These are phyloP conservation scores for Sorex maritimensis DNA, from an alignment of 2,797 vertebrate species.

Conservation along the genomic window DNA sequence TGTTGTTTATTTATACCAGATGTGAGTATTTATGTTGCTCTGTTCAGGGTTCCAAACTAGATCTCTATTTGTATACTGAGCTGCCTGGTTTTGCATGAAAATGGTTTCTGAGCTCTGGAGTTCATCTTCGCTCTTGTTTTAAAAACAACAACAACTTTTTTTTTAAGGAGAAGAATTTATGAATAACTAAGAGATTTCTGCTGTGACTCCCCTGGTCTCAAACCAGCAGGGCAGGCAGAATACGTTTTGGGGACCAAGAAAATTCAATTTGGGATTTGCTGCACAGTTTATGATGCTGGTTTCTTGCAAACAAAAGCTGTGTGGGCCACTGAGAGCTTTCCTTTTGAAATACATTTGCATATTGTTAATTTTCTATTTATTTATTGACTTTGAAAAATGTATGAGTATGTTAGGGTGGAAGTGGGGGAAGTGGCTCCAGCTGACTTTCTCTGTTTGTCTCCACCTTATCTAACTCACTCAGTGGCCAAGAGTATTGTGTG, in stretches of 20 bases:
- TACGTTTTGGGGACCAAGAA: constrained; percentile 75
- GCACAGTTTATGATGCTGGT: constrained; percentile 64
- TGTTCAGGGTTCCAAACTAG: constrained; percentile 83
- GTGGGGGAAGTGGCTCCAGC: neutral
- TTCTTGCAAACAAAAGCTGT: constrained; percentile 81
- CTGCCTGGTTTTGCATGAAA: constrained; percentile 85
- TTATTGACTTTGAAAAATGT: constrained; percentile 63
- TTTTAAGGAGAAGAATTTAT: constrained; percentile 86
- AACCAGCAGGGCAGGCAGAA: constrained; percentile 75
- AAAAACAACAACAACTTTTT: constrained; percentile 70
- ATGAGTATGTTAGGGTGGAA: neutral
- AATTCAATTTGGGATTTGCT: constrained; percentile 80
- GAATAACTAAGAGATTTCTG: constrained; percentile 82
- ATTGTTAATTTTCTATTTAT: constrained; percentile 79
- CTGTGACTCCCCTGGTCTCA: constrained; percentile 70
- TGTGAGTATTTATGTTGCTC: constrained; percentile 86
- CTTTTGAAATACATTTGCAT: constrained; percentile 83
- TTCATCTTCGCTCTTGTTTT: constrained; percentile 80
- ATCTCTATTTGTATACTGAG: constrained; percentile 82
- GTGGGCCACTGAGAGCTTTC: constrained; percentile 64
- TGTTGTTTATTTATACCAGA: constrained; percentile 88
- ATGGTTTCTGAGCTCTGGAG: constrained; percentile 83
- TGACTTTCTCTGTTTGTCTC: neutral
- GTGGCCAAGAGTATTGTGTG: neutral
- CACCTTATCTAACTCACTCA: neutral